Conservation (phyloP, 2,113 vertebrate species). For the Odocoileus hemionus region DNA sequence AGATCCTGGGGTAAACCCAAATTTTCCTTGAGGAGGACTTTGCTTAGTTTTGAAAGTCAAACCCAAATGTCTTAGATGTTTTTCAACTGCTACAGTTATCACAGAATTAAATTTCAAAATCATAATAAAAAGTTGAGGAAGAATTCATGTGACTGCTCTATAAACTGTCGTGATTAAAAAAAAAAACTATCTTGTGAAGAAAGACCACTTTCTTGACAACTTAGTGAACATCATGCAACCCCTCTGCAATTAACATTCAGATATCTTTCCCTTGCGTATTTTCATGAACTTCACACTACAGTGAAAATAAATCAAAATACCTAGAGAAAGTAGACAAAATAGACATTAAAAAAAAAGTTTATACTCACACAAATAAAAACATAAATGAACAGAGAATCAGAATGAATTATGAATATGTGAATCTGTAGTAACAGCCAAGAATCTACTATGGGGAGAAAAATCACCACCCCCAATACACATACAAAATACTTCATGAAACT, state of each 20-base stretch:
- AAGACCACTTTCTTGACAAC: not conserved
- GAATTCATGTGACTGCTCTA: not conserved
- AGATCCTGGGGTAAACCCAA: not conserved
- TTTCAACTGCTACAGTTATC: not conserved
- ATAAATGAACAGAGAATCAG: not conserved
- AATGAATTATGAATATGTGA: not conserved
- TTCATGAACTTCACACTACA: not conserved
- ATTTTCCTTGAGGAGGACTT: not conserved
- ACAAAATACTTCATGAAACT: not conserved
- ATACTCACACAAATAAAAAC: not conserved
- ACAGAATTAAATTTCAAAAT: not conserved
- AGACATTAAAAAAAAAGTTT: not conserved
- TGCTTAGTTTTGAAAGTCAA: not conserved
- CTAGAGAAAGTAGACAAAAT: not conserved
- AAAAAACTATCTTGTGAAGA: not conserved
- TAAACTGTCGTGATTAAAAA: not conserved
- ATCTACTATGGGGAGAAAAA: not conserved
- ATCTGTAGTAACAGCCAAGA: not conserved
- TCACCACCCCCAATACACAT: not conserved
- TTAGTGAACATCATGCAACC: not conserved
- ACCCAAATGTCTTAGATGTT: not conserved
- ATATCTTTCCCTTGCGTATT: not conserved
- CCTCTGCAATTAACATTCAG: not conserved
- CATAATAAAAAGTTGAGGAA: not conserved
- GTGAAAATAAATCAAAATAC: not conserved